Percentiles rank a stretch among this genome's conserved stretches.
Conservation (phyloP, 2,113 vertebrate species). For the Marmota flaviventris region DNA sequence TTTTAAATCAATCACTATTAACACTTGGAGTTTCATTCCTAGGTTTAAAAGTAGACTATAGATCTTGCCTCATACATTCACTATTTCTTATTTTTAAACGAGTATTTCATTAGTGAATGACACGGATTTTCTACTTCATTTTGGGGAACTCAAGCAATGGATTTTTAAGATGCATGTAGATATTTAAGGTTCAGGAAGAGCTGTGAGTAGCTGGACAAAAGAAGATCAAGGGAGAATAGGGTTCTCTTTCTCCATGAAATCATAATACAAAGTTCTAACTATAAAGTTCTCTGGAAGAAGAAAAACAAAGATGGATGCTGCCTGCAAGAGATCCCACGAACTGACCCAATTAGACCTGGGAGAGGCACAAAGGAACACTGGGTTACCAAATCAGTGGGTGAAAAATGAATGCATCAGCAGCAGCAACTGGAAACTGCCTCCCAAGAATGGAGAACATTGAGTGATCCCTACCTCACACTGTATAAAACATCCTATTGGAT, state of each 20-base stretch:
- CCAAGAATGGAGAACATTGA: background rate
- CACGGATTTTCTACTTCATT: background rate
- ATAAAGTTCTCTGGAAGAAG: background rate
- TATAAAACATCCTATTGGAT: background rate
- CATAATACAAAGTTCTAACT: background rate
- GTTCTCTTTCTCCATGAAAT: background rate
- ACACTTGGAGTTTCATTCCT: background rate
- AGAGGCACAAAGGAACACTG: fast-evolving
- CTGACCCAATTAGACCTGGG: background rate
- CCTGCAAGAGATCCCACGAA: background rate
- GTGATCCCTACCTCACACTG: background rate
- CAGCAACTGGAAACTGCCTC: fast-evolving
- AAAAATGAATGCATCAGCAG: background rate
- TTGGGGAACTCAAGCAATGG: background rate
- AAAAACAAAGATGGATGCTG: background rate
- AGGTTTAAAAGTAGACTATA: background rate
- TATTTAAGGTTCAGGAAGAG: background rate
- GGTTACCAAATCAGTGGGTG: fast-evolving
- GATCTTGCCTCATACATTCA: background rate
- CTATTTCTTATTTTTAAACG: background rate
- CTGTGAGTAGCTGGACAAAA: background rate
- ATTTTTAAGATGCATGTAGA: background rate
- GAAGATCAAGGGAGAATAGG: background rate
- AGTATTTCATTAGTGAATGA: background rate
- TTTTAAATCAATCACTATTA: background rate